A percentile compares a stretch with the other conserved stretches of the same genome.
phyloP scores from a whole-genome alignment of 2,797 vertebrate species.

The Prionace glauca region DNA sequence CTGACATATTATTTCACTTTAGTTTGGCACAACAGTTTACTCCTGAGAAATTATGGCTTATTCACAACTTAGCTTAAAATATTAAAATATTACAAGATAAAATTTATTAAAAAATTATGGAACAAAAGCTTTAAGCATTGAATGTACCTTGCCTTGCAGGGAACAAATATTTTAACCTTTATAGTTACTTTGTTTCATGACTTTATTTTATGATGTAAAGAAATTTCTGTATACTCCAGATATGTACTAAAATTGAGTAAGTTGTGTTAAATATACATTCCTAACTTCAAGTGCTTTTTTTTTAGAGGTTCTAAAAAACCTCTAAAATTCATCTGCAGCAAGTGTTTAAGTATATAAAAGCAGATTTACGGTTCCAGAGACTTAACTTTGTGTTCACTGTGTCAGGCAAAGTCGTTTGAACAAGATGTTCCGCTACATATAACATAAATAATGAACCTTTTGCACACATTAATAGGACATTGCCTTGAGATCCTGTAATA shows the following conservation, averaged over 20 bases:
- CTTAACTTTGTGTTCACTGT: neutral
- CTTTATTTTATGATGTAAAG: neutral
- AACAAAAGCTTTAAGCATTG: neutral
- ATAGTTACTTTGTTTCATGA: neutral
- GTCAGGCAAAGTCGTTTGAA: constrained; percentile 12
- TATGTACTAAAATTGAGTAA: neutral
- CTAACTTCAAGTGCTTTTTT: neutral
- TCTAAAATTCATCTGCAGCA: neutral
- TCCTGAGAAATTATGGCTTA: neutral
- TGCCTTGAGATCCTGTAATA: neutral
- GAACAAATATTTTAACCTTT: neutral
- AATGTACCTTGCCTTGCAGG: neutral
- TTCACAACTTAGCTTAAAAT: neutral
- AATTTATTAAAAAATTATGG: neutral
- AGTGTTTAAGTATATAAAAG: neutral
- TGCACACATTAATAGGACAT: constrained; percentile 20
- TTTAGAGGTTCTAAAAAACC: neutral
- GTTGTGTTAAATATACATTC: neutral
- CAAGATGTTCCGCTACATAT: constrained; percentile 29
- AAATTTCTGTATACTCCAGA: neutral
- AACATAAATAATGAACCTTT: constrained; percentile 34
- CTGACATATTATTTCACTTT: neutral
- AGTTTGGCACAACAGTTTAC: neutral
- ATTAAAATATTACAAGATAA: neutral
- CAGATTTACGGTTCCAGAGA: neutral